These are phyloP conservation scores for Proctacanthus coquilletti DNA, from an alignment of 1,140 invertebrate genomes.

Conservation along the genomic window DNA sequence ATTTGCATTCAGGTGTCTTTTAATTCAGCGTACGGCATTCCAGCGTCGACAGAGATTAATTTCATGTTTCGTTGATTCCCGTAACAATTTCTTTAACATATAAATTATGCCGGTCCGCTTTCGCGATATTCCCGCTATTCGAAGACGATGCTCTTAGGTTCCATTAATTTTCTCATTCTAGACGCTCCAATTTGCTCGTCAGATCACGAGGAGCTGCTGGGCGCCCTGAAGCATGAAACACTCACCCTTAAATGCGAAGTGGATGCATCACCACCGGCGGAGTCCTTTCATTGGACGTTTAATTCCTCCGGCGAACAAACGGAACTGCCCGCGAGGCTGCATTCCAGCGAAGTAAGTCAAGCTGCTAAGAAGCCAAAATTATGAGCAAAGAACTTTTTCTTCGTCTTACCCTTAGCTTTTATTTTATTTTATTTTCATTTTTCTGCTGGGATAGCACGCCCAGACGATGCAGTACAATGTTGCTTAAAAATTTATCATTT, in stretches of 20 bases:
- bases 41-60: too few relatives aligned
- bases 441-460: not conserved
- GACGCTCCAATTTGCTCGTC: slow-evolving; percentile 68
- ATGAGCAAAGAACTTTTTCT: too few relatives aligned
- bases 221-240: slow-evolving; percentile 71
- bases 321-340: slow-evolving; percentile 49
- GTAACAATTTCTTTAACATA: too few relatives aligned
- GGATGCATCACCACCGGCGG: slow-evolving; percentile 64
- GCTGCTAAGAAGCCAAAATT: too few relatives aligned
- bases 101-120: too few relatives aligned
- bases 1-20: too few relatives aligned
- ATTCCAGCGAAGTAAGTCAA: slow-evolving; percentile 39
- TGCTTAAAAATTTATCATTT: not conserved
- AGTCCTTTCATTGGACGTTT: slow-evolving; percentile 76
- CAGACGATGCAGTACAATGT: too few relatives aligned
- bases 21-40: too few relatives aligned
- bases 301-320: slow-evolving; percentile 72
- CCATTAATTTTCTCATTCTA: slow-evolving; percentile 24
- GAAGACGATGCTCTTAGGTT: too few relatives aligned
- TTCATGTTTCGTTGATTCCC: too few relatives aligned
- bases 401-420: too few relatives aligned
- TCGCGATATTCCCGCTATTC: too few relatives aligned
- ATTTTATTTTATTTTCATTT: not conserved
- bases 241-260: slow-evolving; percentile 67
- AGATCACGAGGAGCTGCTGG: slow-evolving; percentile 57